phyloP scores from a whole-genome alignment of 2,888 invertebrate genomes.

The Apodemia duryi region DNA sequence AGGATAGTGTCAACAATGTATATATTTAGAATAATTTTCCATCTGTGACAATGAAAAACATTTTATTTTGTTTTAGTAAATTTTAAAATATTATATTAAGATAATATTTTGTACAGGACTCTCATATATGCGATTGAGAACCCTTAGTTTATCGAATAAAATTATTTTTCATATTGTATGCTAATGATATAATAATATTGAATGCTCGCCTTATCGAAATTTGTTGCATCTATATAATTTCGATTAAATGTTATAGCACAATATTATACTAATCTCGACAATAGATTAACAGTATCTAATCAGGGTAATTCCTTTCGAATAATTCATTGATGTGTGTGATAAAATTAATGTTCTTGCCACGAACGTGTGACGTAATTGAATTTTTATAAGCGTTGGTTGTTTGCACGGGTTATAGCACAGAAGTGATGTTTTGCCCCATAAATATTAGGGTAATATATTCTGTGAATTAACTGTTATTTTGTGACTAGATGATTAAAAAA shows the following conservation, averaged over 20 bases:
- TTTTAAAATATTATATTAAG: too few relatives aligned
- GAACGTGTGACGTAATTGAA: background rate
- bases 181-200: too few relatives aligned
- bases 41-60: too few relatives aligned
- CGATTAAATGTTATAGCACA: constrained; percentile 9
- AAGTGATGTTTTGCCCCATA: constrained; percentile 6
- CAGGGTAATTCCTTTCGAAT: constrained; percentile 46
- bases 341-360: constrained; percentile 2
- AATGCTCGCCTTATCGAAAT: background rate
- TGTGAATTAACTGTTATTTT: background rate
- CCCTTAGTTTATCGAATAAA: too few relatives aligned
- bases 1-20: too few relatives aligned
- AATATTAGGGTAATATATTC: background rate
- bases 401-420: background rate
- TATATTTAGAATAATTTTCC: too few relatives aligned
- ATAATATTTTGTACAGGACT: too few relatives aligned
- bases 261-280: constrained; percentile 24
- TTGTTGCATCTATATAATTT: background rate
- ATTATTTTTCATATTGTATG: too few relatives aligned
- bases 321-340: constrained; percentile 34
- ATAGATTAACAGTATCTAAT: constrained; percentile 41
- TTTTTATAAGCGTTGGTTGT: background rate
- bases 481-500: background rate
- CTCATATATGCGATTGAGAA: too few relatives aligned
- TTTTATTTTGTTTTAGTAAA: too few relatives aligned